These are phyloP conservation scores for Hypercompe scribonia DNA, from an alignment of 2,888 invertebrate species.

Conservation along the genomic window DNA sequence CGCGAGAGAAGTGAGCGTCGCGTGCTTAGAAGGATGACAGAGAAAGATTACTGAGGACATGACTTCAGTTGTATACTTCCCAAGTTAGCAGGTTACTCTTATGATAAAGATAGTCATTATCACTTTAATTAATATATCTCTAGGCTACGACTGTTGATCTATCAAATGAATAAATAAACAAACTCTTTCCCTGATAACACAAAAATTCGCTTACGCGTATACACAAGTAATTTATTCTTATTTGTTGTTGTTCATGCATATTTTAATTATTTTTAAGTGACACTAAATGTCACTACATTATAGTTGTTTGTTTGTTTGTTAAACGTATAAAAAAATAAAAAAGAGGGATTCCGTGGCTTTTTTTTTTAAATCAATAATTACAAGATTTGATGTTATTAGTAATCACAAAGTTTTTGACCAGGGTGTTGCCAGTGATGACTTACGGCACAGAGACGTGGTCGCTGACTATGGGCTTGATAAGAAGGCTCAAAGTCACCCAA, in stretches of 20 bases:
- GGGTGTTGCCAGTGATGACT: too few species aligned
- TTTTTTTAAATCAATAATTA: neutral
- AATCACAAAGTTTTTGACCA: too few species aligned
- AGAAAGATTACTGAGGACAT: slow-evolving; percentile 53
- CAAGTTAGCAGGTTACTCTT: neutral
- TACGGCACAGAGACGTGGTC: too few species aligned
- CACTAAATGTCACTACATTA: neutral
- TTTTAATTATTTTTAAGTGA: neutral
- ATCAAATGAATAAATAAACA: neutral
- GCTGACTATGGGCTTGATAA: too few species aligned
- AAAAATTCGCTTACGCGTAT: neutral
- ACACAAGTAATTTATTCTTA: neutral
- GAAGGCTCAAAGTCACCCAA: too few species aligned
- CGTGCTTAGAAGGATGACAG: slow-evolving; percentile 64
- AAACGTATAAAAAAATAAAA: neutral
- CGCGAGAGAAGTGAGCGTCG: slow-evolving; percentile 70
- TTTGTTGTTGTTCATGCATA: neutral
- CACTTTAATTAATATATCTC: neutral
- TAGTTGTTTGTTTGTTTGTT: neutral
- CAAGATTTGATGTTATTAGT: too few species aligned
- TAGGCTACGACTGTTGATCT: neutral
- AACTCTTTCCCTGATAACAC: neutral
- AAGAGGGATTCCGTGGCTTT: neutral
- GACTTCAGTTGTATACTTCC: neutral
- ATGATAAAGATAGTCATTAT: neutral